Percentiles rank a stretch among this genome's conserved stretches.
Evolutionary conservation across 2,113 vertebrate genomes (phyloP).

Genomic region (Sciurus niger): DNA sequence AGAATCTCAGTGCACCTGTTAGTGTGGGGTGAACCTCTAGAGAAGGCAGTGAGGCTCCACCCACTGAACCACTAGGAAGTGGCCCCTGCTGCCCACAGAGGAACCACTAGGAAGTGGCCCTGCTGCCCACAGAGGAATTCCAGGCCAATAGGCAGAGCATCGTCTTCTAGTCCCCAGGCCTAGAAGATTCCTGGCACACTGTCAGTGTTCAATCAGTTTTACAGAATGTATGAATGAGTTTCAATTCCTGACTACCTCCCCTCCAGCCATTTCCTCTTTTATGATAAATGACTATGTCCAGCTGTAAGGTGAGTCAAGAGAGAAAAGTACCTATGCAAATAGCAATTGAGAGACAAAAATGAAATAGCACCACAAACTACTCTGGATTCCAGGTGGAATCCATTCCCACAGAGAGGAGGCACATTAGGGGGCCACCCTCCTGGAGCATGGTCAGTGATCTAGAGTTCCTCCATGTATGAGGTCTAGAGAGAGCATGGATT

Average conservation of each 20-base stretch:
- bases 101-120: neutral
- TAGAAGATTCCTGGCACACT: neutral
- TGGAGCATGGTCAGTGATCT: too few relatives aligned
- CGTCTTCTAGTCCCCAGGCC: neutral
- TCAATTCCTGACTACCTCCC: neutral
- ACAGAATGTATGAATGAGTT: neutral
- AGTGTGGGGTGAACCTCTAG: neutral
- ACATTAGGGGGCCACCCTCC: neutral
- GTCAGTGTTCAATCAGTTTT: neutral
- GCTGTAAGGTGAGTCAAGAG: neutral
- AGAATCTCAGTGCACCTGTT: neutral
- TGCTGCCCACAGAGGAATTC: neutral
- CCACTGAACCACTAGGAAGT: neutral
- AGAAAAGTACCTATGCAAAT: neutral
- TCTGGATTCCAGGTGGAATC: neutral
- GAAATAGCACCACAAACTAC: neutral
- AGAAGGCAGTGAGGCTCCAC: neutral
- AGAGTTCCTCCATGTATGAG: neutral
- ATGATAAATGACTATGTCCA: neutral
- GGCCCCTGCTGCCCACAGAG: too few relatives aligned
- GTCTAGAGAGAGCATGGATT: neutral
- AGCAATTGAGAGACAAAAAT: neutral
- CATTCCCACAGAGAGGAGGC: neutral
- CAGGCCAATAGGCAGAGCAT: neutral
- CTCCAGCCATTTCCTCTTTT: neutral